Evolutionary conservation across 2,888 invertebrate species (phyloP).

Genomic region (Hirtodrosophila confusa): DNA sequence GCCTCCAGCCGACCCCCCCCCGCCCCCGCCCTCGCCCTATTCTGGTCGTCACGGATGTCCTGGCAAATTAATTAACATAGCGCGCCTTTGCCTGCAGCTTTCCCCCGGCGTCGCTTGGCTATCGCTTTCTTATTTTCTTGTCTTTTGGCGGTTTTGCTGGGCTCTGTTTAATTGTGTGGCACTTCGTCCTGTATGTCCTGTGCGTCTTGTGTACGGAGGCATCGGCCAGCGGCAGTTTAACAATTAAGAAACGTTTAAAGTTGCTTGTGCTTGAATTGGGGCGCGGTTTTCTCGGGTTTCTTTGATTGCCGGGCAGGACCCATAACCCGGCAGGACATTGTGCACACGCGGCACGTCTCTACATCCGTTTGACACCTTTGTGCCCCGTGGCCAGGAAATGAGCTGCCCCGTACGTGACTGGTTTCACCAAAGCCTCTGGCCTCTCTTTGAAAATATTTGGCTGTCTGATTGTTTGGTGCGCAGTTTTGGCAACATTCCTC

Average conservation of each 20-base stretch:
- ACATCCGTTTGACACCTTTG: slow-evolving; percentile 80
- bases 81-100: slow-evolving; percentile 55
- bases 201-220: slow-evolving; percentile 12
- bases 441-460: slow-evolving; percentile 39
- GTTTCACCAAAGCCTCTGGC: slow-evolving; percentile 39
- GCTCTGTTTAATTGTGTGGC: slow-evolving; percentile 66
- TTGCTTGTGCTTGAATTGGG: slow-evolving; percentile 38
- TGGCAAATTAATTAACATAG: slow-evolving; percentile 81
- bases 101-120: slow-evolving; percentile 13
- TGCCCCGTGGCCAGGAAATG: slow-evolving; percentile 75
- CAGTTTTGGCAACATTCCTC: slow-evolving; percentile 32
- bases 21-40: not conserved
- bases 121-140: slow-evolving; percentile 33
- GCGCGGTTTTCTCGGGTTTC: slow-evolving; percentile 45
- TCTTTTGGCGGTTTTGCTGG: slow-evolving; percentile 57
- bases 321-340: slow-evolving; percentile 54
- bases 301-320: slow-evolving; percentile 38
- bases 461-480: slow-evolving; percentile 37
- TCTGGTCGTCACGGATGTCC: slow-evolving; percentile 65
- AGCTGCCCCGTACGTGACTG: slow-evolving; percentile 78
- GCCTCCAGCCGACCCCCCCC: slow-evolving; percentile 2
- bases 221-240: slow-evolving; percentile 65
- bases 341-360: slow-evolving; percentile 74
- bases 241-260: slow-evolving; percentile 81
- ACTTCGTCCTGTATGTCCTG: slow-evolving; percentile 24